These are phyloP conservation scores for Torymus auratus DNA, from an alignment of 2,888 invertebrate species.

Conservation along the genomic window DNA sequence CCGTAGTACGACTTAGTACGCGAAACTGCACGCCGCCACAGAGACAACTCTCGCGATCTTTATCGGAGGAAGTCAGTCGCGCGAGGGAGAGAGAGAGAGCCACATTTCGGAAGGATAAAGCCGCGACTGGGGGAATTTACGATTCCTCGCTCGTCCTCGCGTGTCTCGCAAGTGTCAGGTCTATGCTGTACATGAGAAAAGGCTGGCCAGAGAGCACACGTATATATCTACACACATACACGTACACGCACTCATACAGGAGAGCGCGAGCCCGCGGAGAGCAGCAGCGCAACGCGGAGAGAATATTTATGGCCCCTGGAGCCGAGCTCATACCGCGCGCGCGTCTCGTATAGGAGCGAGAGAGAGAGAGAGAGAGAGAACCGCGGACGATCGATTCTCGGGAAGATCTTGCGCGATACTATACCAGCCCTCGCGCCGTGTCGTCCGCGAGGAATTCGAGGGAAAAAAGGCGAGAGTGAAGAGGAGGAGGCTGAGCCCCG, in stretches of 20 bases:
- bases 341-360: not conserved
- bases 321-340: conserved; percentile 28
- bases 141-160: conserved; percentile 59
- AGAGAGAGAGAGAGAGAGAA: conserved; percentile 57
- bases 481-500: conserved; percentile 20
- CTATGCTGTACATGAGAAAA: conserved; percentile 58
- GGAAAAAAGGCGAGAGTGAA: conserved; percentile 34
- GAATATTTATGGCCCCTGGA: conserved; percentile 58
- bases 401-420: conserved; percentile 63
- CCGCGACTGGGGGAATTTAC: conserved; percentile 46
- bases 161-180: conserved; percentile 60
- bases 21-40: not conserved
- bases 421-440: conserved; percentile 35
- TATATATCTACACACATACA: not conserved
- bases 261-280: not conserved
- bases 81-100: conserved; percentile 13
- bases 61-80: conserved; percentile 36
- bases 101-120: conserved; percentile 58
- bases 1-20: not conserved
- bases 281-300: conserved; percentile 54
- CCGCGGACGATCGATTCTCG: conserved; percentile 61
- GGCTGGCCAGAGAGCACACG: conserved; percentile 52
- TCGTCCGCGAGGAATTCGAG: conserved; percentile 57
- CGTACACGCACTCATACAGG: conserved; percentile 3
- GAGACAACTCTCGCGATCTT: conserved; percentile 27